Evolutionary conservation across 2,797 vertebrate species (phyloP).

Genomic region (Urosaurus nigricauda): DNA sequence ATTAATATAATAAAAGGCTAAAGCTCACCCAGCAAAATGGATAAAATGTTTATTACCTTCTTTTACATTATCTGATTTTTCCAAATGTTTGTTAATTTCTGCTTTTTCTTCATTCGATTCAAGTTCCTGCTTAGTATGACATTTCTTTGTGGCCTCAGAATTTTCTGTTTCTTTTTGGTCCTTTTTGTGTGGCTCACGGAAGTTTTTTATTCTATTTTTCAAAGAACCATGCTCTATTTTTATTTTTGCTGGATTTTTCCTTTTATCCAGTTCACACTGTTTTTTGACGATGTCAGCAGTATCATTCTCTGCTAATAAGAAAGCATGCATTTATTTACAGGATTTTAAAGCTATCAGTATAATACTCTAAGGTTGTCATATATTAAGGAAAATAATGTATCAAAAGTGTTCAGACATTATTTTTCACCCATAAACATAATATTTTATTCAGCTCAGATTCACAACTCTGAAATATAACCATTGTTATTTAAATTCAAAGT

Average conservation of each 20-base stretch:
- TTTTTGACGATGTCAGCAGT: constrained; percentile 72
- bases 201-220: constrained; percentile 71
- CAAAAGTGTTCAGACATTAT: not conserved
- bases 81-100: constrained; percentile 69
- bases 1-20: not conserved
- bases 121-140: constrained; percentile 75
- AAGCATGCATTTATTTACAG: constrained; percentile 24
- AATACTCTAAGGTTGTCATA: not conserved
- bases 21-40: not conserved
- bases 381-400: constrained; percentile 6
- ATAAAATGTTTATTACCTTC: constrained; percentile 74
- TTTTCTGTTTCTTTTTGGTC: constrained; percentile 72
- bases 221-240: constrained; percentile 76
- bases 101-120: constrained; percentile 69
- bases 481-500: constrained; percentile 20
- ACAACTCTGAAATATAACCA: not conserved
- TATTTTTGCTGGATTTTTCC: constrained; percentile 77
- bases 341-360: constrained; percentile 1
- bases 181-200: constrained; percentile 68
- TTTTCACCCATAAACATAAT: not conserved
- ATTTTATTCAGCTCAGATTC: constrained; percentile 18
- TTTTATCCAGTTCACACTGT: constrained; percentile 77
- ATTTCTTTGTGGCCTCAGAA: constrained; percentile 72
- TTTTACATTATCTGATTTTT: constrained; percentile 63
- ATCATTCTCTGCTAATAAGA: constrained; percentile 65